Evolutionary conservation across 2,888 invertebrate species (phyloP), one percentile per base, ranked within the genome.

Genomic region (Charanyca ferruginea): DNA sequence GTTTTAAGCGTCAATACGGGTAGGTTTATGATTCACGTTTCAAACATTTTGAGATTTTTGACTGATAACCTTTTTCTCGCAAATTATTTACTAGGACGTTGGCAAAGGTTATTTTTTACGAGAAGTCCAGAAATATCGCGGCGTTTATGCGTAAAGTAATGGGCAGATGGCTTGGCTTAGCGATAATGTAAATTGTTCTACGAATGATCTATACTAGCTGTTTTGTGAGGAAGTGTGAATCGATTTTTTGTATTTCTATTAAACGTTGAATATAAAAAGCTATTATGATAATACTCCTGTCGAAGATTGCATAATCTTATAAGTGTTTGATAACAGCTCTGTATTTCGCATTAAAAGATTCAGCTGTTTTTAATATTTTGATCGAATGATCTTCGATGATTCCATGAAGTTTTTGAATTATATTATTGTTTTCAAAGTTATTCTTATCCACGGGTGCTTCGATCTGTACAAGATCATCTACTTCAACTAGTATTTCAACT

Each of bases 51-150:
- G 8, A 45, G 55, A 58, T 44, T 55, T 49, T 61, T 58, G 23
- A 54, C 58, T 45, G 67, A 78, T 59, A 55, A 62, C 58, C 59
- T 62, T 62, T 67, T 55, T 51, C 42, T 62, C 32, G 32, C 9
- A 44, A 74, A 54, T 48, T 51, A 45, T 51, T 66, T 44, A 44
- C 13, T 54, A 55, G 49, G 55, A 64, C 53, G 55, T 62, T 25
- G 13, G 13, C 41, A 59, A 52, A 77, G 64, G 77, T 77, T 63
- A 61, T 52, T 64, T 62, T 71, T 74, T 54, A 49, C n/a, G 47
- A 41, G 57, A 54, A 64, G 22, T 58, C 54, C 48, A 41, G 25
- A 69, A 83, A 77, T 66, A 77, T 61, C 44, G 8, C 38, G 32
- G 49, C 41, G 48, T 64, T 60, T 41, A 66, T 22, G 64, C 28